Evolutionary conservation across 2,888 invertebrate species (phyloP), one percentile per base, ranked within the genome.

Genomic region (Epirrhoe tristata): DNA sequence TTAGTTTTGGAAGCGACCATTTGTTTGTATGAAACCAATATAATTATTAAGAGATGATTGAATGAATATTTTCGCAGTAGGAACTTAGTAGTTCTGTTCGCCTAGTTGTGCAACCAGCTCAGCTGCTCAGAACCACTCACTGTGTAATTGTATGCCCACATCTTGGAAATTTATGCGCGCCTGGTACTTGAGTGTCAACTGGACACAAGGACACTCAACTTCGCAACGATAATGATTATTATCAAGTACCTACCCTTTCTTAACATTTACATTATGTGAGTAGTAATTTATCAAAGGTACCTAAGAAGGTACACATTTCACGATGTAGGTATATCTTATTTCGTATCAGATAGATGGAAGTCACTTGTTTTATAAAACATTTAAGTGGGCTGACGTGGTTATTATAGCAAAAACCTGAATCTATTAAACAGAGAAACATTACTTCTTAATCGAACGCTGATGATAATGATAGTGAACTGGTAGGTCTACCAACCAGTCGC

Each of bases 401-500:
- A 3, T 24, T 24, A 24, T 24, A 24, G 24, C 24, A 24, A 24
- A 24, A 24, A 2, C 24, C 24, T 12, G 12, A 43, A 43, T 12
- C 4, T 10, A n/a, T n/a, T n/a, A 10, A 12, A 3, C 12, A 43
- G 12, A 12, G 39, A 43, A 57, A 16, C 36, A 24, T 63, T 10
- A 32, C 48, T 50, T 59, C 55, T 55, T 43, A 59, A 51, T 36
- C 16, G 14, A 39, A 50, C 53, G 16, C 39, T 66, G 63, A 61
- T 62, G 58, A 57, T 43, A 56, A 58, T 31, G 43, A 58, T 58
- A 58, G 65, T 63, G 50, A 52, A 60, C 66, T 79, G 78, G 82
- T 82, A 83, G 84, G 83, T 85, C 77, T 81, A 81, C 59, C 59
- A 52, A 59, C 80, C 78, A 82, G 78, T 81, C 80, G 84, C 83